Evolutionary conservation across 53 echinoderm and acorn worm species (phyloP).

Genomic region (Holothuria leucospilota): DNA sequence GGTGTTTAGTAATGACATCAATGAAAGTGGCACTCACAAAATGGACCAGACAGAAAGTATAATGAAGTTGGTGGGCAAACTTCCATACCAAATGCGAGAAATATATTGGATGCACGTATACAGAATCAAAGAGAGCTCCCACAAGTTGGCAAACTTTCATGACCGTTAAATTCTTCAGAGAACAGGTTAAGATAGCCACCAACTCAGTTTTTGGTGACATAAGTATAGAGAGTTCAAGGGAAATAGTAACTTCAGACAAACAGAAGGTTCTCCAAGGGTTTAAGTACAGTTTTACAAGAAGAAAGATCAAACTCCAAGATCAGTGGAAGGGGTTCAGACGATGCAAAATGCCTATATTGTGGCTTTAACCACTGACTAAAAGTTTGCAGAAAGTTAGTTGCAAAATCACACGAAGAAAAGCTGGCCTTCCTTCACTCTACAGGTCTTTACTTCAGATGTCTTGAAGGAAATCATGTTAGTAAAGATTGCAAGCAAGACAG

Average conservation of each 20-base stretch:
- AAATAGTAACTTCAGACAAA: not conserved
- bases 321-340: not conserved
- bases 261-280: not conserved
- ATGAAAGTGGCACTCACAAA: constrained; percentile 32
- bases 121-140: constrained; percentile 16
- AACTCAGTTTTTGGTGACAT: constrained; percentile 23
- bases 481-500: constrained; percentile 61
- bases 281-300: not conserved
- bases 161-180: constrained; percentile 42
- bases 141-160: constrained; percentile 26
- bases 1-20: constrained; percentile 46
- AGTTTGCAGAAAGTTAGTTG: constrained; percentile 45
- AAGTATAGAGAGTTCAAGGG: not conserved
- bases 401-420: constrained; percentile 50
- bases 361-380: constrained; percentile 33
- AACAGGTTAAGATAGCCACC: constrained; percentile 43
- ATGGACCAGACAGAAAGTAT: constrained; percentile 66
- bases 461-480: constrained; percentile 56
- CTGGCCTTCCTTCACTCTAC: constrained; percentile 51
- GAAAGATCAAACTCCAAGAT: not conserved
- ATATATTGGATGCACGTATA: constrained; percentile 43
- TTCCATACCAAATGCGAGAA: constrained; percentile 58
- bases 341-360: constrained; percentile 46
- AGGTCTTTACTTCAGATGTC: constrained; percentile 72
- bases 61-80: constrained; percentile 59